These are phyloP conservation scores for Halichondria panicea DNA, from an alignment of 37 sponge, comb jelly and placozoan species.

Conservation along the genomic window DNA sequence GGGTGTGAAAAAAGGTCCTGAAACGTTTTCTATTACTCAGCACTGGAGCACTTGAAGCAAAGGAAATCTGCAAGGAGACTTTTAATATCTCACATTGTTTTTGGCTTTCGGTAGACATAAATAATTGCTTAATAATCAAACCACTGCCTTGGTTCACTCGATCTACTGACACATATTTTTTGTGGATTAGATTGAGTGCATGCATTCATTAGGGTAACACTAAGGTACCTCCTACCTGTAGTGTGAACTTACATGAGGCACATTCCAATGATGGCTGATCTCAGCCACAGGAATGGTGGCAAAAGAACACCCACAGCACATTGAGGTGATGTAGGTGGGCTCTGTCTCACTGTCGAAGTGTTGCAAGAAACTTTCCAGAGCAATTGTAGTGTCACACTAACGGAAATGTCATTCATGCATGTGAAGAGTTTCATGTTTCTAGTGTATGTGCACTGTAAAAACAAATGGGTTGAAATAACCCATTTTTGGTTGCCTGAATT, in stretches of 20 bases:
- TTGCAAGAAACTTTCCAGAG: not conserved
- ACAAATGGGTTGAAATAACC: no score
- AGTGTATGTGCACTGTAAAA: conserved; percentile 3
- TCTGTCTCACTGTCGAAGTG: not conserved
- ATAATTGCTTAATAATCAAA: no score
- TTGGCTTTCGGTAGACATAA: no score
- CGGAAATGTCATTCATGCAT: not conserved
- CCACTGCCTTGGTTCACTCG: no score
- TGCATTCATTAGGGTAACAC: no score
- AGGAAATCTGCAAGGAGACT: conserved; percentile 1
- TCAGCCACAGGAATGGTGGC: conserved; percentile 34
- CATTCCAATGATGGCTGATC: conserved; percentile 37
- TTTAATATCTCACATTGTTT: no score
- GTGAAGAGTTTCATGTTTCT: not conserved
- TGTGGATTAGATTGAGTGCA: no score
- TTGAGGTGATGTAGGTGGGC: conserved; percentile 1
- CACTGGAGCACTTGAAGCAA: conserved; percentile 4
- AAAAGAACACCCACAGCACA: conserved; percentile 27
- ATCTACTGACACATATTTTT: no score
- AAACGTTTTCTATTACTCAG: not conserved
- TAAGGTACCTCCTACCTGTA: not conserved
- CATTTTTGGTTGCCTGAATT: no score
- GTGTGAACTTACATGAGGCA: conserved; percentile 13
- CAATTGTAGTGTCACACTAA: not conserved
- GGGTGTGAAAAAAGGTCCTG: conserved; percentile 9